Evolutionary conservation across 2,888 invertebrate genomes (phyloP), one percentile per base, ranked within the genome.

Genomic region (Watsonalla binaria): DNA sequence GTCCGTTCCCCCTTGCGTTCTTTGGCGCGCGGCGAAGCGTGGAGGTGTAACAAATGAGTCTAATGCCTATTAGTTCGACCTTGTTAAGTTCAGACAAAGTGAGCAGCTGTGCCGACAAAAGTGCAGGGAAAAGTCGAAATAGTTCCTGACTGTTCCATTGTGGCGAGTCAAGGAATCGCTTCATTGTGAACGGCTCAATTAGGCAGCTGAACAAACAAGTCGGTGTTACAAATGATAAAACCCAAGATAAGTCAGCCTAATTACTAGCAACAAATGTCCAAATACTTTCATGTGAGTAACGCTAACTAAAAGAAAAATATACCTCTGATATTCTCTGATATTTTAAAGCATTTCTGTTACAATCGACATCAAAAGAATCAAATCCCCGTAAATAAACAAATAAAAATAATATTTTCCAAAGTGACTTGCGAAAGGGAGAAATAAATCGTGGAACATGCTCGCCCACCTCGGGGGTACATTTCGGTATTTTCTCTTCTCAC

Each of bases 381-480:
- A 86, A 84, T 84, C 83, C 79, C 82, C 83, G 84, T 81, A 82
- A 83, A 81, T 82, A 88, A 89, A 86, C 77, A 86, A 85, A 87
- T 83, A 86, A 85, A 84, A 84, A 83, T 14, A 37, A 37, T 49
- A 39, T 85, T 84, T 83, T 72, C 74, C 80, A 76, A 79, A 82
- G 79, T 79, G 77, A 80, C 77, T 80, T 70, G 81, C 74, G 73
- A 82, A 80, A 80, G 82, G 84, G 82, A 76, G 78, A 77, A 82
- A 88, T 87, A 88, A 88, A 86, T 85, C 84, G 82, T 69, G 74
- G 75, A 74, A 76, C 72, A 80, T 77, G 78, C 79, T 80, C 80
- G 72, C 81, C 78, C 78, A 84, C 82, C 84, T 84, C 72, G 74
- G 74, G 83, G 83, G 82, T 82, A 85, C 74, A 77, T 78, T 81